Conservation (phyloP, 1,140 invertebrate species). For the Calycopis cecrops region DNA sequence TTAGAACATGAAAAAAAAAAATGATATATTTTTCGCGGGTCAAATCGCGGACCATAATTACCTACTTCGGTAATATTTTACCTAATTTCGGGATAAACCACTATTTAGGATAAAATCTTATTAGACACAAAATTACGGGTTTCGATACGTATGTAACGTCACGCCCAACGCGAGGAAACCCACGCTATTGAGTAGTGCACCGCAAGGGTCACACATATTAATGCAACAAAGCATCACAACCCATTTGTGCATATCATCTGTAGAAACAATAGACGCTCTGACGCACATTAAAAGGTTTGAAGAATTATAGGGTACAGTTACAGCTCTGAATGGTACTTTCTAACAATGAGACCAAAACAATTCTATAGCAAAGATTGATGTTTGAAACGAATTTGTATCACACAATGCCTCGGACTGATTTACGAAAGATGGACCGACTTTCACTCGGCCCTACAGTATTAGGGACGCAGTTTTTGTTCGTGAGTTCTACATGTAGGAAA, state of each 20-base stretch:
- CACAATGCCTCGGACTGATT: slow-evolving; percentile 51
- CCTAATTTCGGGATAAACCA: too few species aligned
- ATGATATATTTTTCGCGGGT: too few species aligned
- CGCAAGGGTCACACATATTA: slow-evolving; percentile 4
- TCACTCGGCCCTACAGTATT: slow-evolving; percentile 58
- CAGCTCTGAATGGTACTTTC: slow-evolving; percentile 31
- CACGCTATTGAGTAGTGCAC: background rate
- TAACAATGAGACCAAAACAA: slow-evolving; percentile 44
- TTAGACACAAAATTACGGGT: too few species aligned
- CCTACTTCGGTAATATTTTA: too few species aligned
- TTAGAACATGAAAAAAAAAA: too few species aligned
- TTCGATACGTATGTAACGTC: too few species aligned
- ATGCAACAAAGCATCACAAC: background rate
- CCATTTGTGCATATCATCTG: slow-evolving; percentile 16
- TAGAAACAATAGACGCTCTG: slow-evolving; percentile 24
- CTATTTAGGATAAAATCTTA: too few species aligned
- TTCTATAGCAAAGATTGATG: slow-evolving; percentile 51
- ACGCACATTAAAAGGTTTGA: slow-evolving; percentile 16
- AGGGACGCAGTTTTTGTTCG: slow-evolving; percentile 33
- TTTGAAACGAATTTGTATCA: slow-evolving; percentile 57
- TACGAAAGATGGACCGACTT: slow-evolving; percentile 57
- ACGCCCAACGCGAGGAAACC: too few species aligned
- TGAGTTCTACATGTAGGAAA: slow-evolving; percentile 5
- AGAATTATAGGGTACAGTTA: slow-evolving; percentile 12
- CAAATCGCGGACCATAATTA: too few species aligned